Evolutionary conservation across 2,113 vertebrate genomes (phyloP).

Genomic region (Psephotus haematonotus): DNA sequence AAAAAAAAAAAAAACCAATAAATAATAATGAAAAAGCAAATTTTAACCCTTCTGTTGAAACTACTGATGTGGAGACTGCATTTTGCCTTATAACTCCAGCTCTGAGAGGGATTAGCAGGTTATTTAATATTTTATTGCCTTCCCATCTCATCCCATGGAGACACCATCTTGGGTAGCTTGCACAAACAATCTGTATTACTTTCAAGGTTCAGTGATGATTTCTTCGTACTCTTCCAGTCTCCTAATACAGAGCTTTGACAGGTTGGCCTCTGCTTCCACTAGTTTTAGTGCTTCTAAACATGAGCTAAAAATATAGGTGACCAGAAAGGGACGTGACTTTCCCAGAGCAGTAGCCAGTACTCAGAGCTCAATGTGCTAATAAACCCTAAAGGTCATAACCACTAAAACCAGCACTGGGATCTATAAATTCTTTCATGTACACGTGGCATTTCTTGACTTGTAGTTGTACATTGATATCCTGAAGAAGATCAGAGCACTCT

Average conservation of each 20-base stretch:
- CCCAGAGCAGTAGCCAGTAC: neutral
- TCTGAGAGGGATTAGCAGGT: neutral
- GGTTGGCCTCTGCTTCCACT: neutral
- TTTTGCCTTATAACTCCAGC: slow-evolving; percentile 1
- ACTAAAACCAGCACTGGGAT: neutral
- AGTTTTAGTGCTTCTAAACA: neutral
- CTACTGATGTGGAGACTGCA: neutral
- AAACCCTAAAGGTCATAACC: neutral
- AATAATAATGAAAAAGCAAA: neutral
- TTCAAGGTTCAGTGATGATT: neutral
- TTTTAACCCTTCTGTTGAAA: neutral
- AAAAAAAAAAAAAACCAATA: neutral
- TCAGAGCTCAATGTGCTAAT: neutral
- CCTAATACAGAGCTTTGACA: neutral
- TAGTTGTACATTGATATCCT: neutral
- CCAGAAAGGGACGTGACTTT: neutral
- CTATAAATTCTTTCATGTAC: neutral
- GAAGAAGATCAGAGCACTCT: neutral
- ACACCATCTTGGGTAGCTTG: neutral
- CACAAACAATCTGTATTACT: neutral
- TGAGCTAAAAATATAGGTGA: neutral
- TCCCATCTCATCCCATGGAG: neutral
- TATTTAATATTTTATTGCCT: neutral
- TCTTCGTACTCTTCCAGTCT: neutral
- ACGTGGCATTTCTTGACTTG: neutral